phyloP scores from a whole-genome alignment of 2,888 invertebrate genomes.

The Ennomos fuscantarius region DNA sequence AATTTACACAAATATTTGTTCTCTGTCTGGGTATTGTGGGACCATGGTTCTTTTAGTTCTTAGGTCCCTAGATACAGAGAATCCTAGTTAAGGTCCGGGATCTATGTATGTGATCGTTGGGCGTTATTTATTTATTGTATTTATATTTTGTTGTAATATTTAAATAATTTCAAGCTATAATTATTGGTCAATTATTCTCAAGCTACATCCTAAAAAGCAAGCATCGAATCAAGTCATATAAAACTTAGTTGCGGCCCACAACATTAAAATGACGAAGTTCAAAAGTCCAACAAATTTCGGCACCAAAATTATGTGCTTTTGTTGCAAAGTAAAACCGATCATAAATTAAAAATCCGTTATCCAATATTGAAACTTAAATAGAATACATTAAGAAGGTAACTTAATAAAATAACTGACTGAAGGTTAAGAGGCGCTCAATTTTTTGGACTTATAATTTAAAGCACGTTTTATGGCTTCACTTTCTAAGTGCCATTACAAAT shows the following conservation, averaged over 20 bases:
- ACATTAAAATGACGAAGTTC: conserved; percentile 62
- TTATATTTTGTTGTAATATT: too few relatives aligned
- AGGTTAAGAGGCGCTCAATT: conserved; percentile 26
- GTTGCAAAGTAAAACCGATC: conserved; percentile 69
- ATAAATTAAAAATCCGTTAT: conserved; percentile 70
- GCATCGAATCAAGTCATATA: conserved; percentile 2
- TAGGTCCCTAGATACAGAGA: too few relatives aligned
- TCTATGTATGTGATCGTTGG: too few relatives aligned
- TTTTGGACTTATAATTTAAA: conserved; percentile 20
- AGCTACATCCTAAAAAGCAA: background rate
- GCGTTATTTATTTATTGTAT: too few relatives aligned
- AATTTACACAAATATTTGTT: too few relatives aligned
- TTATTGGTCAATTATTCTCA: background rate
- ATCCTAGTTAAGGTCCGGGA: too few relatives aligned
- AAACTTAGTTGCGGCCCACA: conserved; percentile 45
- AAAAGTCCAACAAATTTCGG: conserved; percentile 55
- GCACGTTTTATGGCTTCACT: conserved; percentile 19
- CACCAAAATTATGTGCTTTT: conserved; percentile 68
- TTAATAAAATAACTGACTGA: conserved; percentile 57
- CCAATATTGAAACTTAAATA: conserved; percentile 62
- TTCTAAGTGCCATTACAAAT: conserved; percentile 12
- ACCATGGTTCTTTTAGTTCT: too few relatives aligned
- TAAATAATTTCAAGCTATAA: too few relatives aligned
- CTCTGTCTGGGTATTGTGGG: too few relatives aligned
- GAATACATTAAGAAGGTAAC: conserved; percentile 66